These are phyloP conservation scores for Nycticorax nycticorax DNA, from an alignment of 2,113 vertebrate genomes.

Conservation along the genomic window DNA sequence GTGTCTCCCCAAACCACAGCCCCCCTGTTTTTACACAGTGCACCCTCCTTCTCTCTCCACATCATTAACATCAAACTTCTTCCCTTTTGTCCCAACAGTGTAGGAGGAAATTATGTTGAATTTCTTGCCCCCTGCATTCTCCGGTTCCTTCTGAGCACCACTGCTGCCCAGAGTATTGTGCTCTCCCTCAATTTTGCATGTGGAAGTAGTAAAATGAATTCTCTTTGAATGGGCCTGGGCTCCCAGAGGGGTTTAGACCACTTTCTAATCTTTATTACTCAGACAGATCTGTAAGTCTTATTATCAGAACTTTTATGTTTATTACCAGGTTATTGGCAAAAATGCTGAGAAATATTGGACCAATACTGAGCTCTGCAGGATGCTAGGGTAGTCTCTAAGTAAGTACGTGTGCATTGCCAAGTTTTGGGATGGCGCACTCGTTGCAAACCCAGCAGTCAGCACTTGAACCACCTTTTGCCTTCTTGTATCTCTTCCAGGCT, in stretches of 20 bases:
- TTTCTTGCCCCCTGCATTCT: not conserved
- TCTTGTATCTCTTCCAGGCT: not conserved
- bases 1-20: not conserved
- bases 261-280: not conserved
- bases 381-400: not conserved
- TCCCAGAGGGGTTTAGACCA: not conserved
- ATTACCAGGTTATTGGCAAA: not conserved
- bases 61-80: not conserved
- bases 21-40: not conserved
- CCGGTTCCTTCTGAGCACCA: not conserved
- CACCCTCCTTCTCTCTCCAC: not conserved
- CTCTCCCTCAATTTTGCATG: not conserved
- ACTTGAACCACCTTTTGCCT: not conserved
- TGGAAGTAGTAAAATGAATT: not conserved
- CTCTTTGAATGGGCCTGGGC: not conserved
- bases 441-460: not conserved
- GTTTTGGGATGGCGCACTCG: not conserved
- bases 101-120: not conserved
- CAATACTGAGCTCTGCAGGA: not conserved
- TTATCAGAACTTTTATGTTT: not conserved
- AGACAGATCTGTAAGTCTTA: not conserved
- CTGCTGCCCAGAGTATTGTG: not conserved
- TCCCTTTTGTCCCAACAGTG: not conserved
- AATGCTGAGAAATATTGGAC: not conserved
- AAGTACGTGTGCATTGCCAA: not conserved